Evolutionary conservation across 2,888 invertebrate genomes (phyloP).

Genomic region (Agrochola lota): DNA sequence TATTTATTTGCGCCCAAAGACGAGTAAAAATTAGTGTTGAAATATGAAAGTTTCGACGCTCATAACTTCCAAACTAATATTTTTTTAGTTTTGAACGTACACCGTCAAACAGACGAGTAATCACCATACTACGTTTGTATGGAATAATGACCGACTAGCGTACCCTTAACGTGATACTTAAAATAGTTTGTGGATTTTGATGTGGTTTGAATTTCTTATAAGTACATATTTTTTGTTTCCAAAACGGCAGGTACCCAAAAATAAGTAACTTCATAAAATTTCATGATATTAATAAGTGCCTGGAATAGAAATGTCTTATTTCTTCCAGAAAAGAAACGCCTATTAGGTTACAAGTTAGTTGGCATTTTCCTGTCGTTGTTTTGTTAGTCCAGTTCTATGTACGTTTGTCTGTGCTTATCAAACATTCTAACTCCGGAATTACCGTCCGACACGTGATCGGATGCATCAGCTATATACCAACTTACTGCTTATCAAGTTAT

Average conservation of each 20-base stretch:
- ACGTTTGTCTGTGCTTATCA: background rate
- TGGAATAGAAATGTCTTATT: background rate
- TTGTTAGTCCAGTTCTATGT: background rate
- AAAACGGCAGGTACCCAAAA: background rate
- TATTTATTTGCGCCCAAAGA: no score
- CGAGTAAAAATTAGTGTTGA: no score
- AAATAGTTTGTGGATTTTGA: background rate
- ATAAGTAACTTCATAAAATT: background rate
- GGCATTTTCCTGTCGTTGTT: background rate
- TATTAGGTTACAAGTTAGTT: no score
- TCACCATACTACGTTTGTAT: no score
- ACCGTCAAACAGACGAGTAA: no score
- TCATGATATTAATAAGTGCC: no score
- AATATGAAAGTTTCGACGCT: no score
- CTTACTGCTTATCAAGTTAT: background rate
- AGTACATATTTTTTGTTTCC: no score
- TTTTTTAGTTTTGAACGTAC: no score
- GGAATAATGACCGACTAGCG: no score
- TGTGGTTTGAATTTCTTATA: background rate
- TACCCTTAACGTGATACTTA: background rate
- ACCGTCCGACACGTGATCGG: background rate
- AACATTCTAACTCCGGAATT: background rate
- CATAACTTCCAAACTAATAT: no score
- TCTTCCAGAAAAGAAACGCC: background rate
- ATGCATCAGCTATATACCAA: background rate